Conservation (phyloP, 2,113 vertebrate genomes). For the Probosciger aterrimus region DNA sequence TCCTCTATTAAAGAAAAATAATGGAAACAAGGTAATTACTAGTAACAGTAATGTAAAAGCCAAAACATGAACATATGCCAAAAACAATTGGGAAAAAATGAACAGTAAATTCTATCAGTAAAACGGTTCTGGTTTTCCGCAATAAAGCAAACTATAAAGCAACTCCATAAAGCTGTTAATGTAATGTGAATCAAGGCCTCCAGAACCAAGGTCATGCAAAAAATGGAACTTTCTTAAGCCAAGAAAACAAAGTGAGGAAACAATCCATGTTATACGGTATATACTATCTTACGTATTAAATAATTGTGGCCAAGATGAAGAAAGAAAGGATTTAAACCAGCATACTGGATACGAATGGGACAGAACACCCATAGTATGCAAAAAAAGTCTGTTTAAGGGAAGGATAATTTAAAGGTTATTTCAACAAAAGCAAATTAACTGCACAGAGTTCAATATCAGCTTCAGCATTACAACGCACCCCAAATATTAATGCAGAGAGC, state of each 20-base stretch:
- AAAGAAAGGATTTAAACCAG: neutral
- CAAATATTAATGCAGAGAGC: slow-evolving; percentile 30
- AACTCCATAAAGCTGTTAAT: slow-evolving; percentile 42
- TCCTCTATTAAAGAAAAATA: slow-evolving; percentile 55
- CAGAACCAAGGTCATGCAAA: slow-evolving; percentile 35
- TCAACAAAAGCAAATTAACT: slow-evolving; percentile 32
- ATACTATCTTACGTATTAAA: neutral
- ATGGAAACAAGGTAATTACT: slow-evolving; percentile 55
- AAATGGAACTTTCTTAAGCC: neutral
- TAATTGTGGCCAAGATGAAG: neutral
- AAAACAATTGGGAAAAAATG: slow-evolving; percentile 41
- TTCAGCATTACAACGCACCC: neutral
- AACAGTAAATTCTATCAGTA: slow-evolving; percentile 54
- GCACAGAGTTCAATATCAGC: slow-evolving; percentile 20
- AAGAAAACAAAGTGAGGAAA: neutral
- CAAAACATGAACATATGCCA: slow-evolving; percentile 62
- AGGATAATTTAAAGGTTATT: slow-evolving; percentile 48
- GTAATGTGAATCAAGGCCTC: slow-evolving; percentile 25
- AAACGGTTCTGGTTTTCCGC: slow-evolving; percentile 36
- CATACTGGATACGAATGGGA: neutral
- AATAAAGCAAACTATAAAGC: slow-evolving; percentile 22
- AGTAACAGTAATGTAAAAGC: slow-evolving; percentile 48
- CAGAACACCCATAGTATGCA: neutral
- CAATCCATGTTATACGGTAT: neutral
- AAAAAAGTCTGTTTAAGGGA: slow-evolving; percentile 17